These are phyloP conservation scores for Campoplex capitator DNA, from an alignment of 2,888 invertebrate species.

Conservation along the genomic window DNA sequence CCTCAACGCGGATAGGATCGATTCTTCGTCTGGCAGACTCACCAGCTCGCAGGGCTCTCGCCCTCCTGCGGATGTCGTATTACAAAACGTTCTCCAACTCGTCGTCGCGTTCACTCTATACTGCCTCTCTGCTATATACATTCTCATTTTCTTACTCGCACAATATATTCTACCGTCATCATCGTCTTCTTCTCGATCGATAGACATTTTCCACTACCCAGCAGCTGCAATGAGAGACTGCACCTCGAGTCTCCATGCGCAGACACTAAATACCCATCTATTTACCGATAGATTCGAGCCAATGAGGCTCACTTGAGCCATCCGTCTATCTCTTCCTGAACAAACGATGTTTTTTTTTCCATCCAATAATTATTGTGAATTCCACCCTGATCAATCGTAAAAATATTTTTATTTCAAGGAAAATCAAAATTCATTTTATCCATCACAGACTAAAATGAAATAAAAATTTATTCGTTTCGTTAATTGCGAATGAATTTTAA, in stretches of 20 bases:
- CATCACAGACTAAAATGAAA: too few species aligned
- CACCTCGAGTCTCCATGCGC: background rate
- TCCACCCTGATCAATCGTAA: too few species aligned
- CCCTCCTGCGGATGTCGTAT: constrained; percentile 55
- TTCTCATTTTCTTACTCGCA: constrained; percentile 20
- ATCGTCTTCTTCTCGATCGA: constrained; percentile 38
- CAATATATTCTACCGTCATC: constrained; percentile 3
- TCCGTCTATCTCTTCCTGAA: background rate
- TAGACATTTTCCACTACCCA: constrained; percentile 14
- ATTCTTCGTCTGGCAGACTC: constrained; percentile 43
- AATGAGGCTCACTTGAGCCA: constrained; percentile 17
- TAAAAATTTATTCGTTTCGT: too few species aligned
- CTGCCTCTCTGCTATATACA: background rate
- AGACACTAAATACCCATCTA: background rate
- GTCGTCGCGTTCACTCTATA: constrained; percentile 5
- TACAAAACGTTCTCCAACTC: constrained; percentile 41
- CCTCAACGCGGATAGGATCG: constrained; percentile 46
- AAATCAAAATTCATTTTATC: too few species aligned
- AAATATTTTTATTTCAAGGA: too few species aligned
- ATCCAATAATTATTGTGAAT: background rate
- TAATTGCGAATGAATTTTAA: too few species aligned
- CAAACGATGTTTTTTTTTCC: background rate
- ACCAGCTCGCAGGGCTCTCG: constrained; percentile 28
- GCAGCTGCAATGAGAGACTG: background rate
- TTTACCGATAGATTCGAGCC: background rate